Evolutionary conservation across 2,113 vertebrate genomes (phyloP).

Genomic region (Gadus chalcogrammus): DNA sequence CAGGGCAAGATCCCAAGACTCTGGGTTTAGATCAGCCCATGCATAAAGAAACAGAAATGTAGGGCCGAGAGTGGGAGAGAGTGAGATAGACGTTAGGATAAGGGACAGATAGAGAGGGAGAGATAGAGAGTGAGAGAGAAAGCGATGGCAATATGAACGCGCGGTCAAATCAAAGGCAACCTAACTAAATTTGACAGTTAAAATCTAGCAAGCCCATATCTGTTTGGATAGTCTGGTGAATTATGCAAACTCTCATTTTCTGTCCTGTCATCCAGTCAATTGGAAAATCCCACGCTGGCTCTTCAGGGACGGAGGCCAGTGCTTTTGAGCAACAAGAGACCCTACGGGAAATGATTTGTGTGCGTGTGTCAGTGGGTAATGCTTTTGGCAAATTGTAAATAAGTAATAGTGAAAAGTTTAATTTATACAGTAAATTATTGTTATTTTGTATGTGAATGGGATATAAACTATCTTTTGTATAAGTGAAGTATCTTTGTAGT

Average conservation of each 20-base stretch:
- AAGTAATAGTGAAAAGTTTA: constrained; percentile 73
- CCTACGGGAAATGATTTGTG: constrained; percentile 25
- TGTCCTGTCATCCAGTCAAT: constrained; percentile 34
- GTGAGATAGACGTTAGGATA: neutral
- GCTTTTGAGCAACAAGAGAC: constrained; percentile 20
- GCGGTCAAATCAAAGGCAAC: constrained; percentile 46
- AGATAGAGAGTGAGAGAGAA: constrained; percentile 5
- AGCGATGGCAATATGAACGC: constrained; percentile 42
- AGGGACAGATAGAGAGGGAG: neutral
- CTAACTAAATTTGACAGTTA: constrained; percentile 58
- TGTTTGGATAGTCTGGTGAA: constrained; percentile 56
- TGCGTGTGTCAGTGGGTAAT: constrained; percentile 18
- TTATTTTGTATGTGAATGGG: constrained; percentile 79
- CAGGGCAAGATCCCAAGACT: constrained; percentile 50
- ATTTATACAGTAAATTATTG: constrained; percentile 86
- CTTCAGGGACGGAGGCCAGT: constrained; percentile 28
- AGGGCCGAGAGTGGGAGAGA: neutral
- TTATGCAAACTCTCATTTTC: constrained; percentile 56
- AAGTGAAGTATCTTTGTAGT: constrained; percentile 77
- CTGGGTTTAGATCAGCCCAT: constrained; percentile 49
- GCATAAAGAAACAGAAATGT: constrained; percentile 24
- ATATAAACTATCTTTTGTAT: constrained; percentile 81
- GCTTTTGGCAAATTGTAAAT: constrained; percentile 73
- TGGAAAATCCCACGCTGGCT: constrained; percentile 31
- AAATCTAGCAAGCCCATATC: constrained; percentile 56